These are phyloP conservation scores for Thalassoma bifasciatum DNA, from an alignment of 2,113 vertebrate species.

Conservation along the genomic window DNA sequence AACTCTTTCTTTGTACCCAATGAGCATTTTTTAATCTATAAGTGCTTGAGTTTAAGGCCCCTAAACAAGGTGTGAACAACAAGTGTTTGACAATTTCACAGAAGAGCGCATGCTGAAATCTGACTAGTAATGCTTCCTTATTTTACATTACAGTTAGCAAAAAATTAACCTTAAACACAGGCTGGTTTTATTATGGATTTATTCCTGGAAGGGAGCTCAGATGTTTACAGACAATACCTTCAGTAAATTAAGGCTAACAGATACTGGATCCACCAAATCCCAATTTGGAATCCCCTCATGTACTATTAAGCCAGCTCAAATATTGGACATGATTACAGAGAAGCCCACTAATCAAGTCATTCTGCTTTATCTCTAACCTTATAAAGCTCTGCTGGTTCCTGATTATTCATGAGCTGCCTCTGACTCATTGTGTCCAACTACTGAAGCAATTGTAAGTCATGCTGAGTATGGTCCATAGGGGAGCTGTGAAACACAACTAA, in stretches of 20 bases:
- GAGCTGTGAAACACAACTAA: constrained; percentile 58
- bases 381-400: constrained; percentile 40
- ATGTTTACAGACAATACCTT: constrained; percentile 4
- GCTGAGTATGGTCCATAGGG: constrained; percentile 50
- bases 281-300: constrained; percentile 25
- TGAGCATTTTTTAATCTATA: too few species aligned
- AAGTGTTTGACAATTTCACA: too few species aligned
- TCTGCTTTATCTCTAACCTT: constrained; percentile 41
- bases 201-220: neutral
- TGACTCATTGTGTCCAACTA: constrained; percentile 37
- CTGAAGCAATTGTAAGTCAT: constrained; percentile 52
- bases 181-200: neutral
- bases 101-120: too few species aligned
- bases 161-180: neutral
- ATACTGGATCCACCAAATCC: constrained; percentile 26
- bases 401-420: constrained; percentile 55
- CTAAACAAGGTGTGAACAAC: too few species aligned
- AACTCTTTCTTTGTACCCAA: too few species aligned
- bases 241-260: constrained; percentile 42
- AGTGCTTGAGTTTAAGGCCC: too few species aligned
- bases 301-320: constrained; percentile 9
- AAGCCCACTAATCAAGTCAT: constrained; percentile 38
- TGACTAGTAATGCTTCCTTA: too few species aligned
- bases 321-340: constrained; percentile 38
- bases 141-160: too few species aligned